Conservation (phyloP, 2,888 invertebrate species). For the Galeruca laticollis region DNA sequence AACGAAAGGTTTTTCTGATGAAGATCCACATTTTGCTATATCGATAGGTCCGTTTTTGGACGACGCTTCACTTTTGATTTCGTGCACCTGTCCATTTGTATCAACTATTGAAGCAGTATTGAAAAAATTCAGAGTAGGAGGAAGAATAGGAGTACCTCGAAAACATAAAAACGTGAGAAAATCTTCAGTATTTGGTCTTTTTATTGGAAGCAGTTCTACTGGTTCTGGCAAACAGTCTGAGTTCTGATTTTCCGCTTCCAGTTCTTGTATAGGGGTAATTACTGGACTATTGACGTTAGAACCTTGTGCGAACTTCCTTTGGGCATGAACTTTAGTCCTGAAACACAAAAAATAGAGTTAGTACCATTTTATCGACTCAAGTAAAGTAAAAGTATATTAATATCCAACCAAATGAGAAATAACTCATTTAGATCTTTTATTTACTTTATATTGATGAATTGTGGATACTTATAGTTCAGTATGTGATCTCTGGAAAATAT, state of each 20-base stretch:
- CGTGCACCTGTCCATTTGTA: conserved; percentile 62
- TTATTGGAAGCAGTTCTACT: conserved; percentile 74
- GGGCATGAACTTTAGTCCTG: conserved; percentile 86
- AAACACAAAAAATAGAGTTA: conserved; percentile 47
- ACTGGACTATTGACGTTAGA: conserved; percentile 73
- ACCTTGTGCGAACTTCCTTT: conserved; percentile 89
- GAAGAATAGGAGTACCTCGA: conserved; percentile 80
- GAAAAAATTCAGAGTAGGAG: conserved; percentile 80
- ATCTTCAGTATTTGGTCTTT: conserved; percentile 86
- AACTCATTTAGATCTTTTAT: too few relatives aligned
- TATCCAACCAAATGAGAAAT: background rate
- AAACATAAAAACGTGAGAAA: conserved; percentile 88
- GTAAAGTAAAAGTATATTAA: background rate
- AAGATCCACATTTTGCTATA: conserved; percentile 57
- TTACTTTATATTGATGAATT: too few relatives aligned
- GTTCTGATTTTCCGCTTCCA: conserved; percentile 67
- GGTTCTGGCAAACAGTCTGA: conserved; percentile 66
- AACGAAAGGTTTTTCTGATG: conserved; percentile 65
- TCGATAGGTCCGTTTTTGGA: conserved; percentile 62
- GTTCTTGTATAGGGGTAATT: conserved; percentile 73
- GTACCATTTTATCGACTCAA: background rate
- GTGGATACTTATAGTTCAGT: too few relatives aligned
- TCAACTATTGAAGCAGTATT: conserved; percentile 67
- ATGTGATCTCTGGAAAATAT: too few relatives aligned
- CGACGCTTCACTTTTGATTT: conserved; percentile 59